A percentile compares a stretch with the other conserved stretches of the same genome.
These are phyloP conservation scores for Ichneumon xanthorius DNA, from an alignment of 2,888 invertebrate genomes.

Conservation along the genomic window DNA sequence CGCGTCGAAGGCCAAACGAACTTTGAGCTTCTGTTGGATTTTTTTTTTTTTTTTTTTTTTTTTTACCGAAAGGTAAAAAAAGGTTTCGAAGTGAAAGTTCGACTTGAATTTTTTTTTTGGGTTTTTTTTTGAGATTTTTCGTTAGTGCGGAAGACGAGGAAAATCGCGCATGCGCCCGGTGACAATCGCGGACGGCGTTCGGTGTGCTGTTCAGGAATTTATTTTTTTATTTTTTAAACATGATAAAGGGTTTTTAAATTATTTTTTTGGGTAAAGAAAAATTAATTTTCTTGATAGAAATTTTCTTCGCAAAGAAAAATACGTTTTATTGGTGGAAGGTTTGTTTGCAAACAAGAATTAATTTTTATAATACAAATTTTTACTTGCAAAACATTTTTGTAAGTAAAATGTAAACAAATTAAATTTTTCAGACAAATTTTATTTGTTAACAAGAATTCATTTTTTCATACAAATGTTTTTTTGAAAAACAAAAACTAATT, in stretches of 20 bases:
- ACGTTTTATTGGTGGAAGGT: background rate
- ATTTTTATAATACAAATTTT: background rate
- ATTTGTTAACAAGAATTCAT: no score
- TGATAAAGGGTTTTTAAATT: no score
- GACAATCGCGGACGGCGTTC: constrained; percentile 44
- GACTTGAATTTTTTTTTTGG: background rate
- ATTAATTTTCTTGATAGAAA: no score
- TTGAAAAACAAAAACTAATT: no score
- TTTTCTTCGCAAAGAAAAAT: no score
- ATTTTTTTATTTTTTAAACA: background rate
- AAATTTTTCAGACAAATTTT: no score
- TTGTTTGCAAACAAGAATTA: background rate
- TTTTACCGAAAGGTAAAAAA: background rate
- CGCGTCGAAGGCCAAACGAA: background rate
- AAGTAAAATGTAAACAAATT: background rate
- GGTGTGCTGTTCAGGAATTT: background rate
- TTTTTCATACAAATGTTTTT: no score
- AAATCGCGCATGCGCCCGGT: constrained; percentile 49
- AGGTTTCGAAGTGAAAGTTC: background rate
- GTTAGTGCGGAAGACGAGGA: constrained; percentile 32
- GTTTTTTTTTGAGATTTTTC: background rate
- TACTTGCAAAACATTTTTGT: background rate
- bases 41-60: background rate
- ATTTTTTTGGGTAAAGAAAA: no score
- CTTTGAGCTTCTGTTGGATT: background rate